Conservation (phyloP, 2,797 vertebrate genomes). For the Diplodus puntazzo region DNA sequence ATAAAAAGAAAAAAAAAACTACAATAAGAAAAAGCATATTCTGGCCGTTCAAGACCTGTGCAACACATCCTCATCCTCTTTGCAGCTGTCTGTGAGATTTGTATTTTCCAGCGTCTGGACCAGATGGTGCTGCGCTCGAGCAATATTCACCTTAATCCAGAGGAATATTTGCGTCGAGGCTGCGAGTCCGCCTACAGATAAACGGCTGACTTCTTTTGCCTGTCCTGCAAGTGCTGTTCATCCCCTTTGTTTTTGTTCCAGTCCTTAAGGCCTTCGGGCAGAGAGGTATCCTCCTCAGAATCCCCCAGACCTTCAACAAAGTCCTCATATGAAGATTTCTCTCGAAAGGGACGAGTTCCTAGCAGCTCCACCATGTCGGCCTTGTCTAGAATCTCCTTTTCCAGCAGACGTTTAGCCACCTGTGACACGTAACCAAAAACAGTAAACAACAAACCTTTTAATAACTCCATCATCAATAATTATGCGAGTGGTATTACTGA, state of each 20-base stretch:
- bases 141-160: conserved; percentile 14
- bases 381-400: conserved; percentile 94
- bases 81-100: neutral
- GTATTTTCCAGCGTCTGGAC: neutral
- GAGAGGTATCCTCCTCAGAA: conserved; percentile 90
- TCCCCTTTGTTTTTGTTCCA: conserved; percentile 89
- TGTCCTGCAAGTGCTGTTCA: conserved; percentile 70
- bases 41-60: conserved; percentile 18
- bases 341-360: conserved; percentile 91
- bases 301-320: conserved; percentile 93
- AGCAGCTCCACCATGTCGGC: conserved; percentile 94
- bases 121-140: neutral
- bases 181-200: conserved; percentile 54
- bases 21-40: conserved; percentile 32
- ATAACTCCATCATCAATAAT: neutral
- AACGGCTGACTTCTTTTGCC: conserved; percentile 52
- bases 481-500: neutral
- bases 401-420: conserved; percentile 93
- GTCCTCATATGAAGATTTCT: conserved; percentile 94
- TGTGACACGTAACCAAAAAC: conserved; percentile 69
- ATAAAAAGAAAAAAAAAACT: conserved; percentile 30
- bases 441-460: neutral
- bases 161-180: neutral
- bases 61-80: neutral
- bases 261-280: conserved; percentile 91